Evolutionary conservation across 2,797 vertebrate genomes (phyloP).

Genomic region (Megaceryle alcyon): DNA sequence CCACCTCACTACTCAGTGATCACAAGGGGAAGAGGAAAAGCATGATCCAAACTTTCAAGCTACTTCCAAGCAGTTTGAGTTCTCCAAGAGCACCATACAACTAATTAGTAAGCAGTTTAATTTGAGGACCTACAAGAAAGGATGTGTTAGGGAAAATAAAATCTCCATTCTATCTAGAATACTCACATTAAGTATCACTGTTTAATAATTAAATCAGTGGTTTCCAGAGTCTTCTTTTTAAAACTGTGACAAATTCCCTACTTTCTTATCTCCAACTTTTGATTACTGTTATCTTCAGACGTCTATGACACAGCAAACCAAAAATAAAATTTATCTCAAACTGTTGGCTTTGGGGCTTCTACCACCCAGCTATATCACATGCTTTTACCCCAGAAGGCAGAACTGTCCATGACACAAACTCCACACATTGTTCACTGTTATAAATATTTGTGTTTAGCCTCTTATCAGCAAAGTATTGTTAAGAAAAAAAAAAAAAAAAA

Average conservation of each 20-base stretch:
- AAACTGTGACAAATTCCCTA: not conserved
- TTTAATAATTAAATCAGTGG: not conserved
- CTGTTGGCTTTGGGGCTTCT: not conserved
- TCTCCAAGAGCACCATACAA: not conserved
- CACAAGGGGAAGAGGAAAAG: not conserved
- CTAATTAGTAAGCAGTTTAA: not conserved
- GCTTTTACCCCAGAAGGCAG: not conserved
- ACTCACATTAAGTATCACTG: not conserved
- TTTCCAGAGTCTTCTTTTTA: not conserved
- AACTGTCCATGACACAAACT: not conserved
- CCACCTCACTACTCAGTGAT: not conserved
- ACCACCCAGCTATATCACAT: not conserved
- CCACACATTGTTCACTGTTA: not conserved
- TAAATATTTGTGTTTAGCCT: constrained; percentile 19
- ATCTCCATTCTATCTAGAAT: not conserved
- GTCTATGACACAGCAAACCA: not conserved
- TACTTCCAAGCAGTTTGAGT: not conserved
- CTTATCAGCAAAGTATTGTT: constrained; percentile 28
- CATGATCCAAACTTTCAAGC: not conserved
- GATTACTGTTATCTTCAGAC: not conserved
- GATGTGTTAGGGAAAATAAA: not conserved
- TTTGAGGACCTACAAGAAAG: not conserved
- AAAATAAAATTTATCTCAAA: not conserved
- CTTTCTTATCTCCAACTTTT: not conserved
- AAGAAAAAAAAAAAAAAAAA: constrained; percentile 6